Evolutionary conservation across 1,140 invertebrate species (phyloP), one percentile per base, ranked within the genome.

Genomic region (Zelostemma sp.): DNA sequence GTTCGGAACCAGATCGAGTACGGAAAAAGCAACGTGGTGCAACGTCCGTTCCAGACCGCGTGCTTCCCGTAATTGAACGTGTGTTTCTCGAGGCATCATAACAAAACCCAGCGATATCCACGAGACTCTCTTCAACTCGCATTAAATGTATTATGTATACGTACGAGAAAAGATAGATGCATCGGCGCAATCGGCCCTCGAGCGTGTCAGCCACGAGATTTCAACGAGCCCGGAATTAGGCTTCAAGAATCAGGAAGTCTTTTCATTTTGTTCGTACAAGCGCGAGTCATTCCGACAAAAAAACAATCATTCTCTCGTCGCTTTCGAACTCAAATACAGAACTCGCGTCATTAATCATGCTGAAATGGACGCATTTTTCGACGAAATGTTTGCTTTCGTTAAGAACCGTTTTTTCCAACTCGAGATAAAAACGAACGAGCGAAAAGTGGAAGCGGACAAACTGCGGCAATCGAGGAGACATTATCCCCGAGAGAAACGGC

Each of bases 31-130:
- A 8, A 8, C 3, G 25, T 79, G 64, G 82, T 75, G 80, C 83
- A 85, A 85, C 63, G 82, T 78, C 55, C 83, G 81, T 85, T 85
- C 80, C 83, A 80, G 80, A 66, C 80, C 74, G 74, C 50, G 72
- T 74, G 50, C 62, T 75, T 72, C 33, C 72, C 55, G 73, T 83
- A 84, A 85, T 84, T 85, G 77, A 80, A 70, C 75, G 57, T 76
- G 68, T 65, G 61, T 68, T 72, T 67, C 63, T 53, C 21, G 50
- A 60, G 56, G 46, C 45, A 71, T 69, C 56, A 46, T 64, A 69
- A 60, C 51, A 57, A 69, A 58, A 58, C 31, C 35, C 46, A 11
- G 8, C 35, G 47, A 49, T 31, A 54, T 54, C 47, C 40, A 58
- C n/a, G 16, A 50, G 47, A 47, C 16, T 28, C 25, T 3, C 11